Percentiles rank a stretch among this genome's conserved stretches.
These are phyloP conservation scores for Podarcis lilfordi DNA, from an alignment of 2,797 vertebrate genomes.

Conservation along the genomic window DNA sequence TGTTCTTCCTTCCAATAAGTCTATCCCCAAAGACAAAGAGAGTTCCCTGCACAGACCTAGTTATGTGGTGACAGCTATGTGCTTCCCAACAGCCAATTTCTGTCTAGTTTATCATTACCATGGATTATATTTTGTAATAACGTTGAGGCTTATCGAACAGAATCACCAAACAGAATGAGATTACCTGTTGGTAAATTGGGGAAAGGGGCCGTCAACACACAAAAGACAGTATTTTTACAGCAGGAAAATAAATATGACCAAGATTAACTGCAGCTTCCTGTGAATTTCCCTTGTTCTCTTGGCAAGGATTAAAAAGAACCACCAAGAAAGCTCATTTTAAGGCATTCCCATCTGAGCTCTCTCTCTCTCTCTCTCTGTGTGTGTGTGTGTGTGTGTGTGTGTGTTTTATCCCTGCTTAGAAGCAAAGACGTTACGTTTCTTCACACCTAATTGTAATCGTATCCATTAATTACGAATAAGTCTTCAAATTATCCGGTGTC, in stretches of 20 bases:
- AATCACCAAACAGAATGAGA: not conserved
- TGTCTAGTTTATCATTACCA: not conserved
- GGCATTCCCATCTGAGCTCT: conserved; percentile 44
- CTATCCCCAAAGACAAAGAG: not conserved
- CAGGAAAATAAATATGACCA: conserved; percentile 48
- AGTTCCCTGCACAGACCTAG: not conserved
- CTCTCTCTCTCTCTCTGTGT: no score
- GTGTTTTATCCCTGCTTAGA: conserved; percentile 30
- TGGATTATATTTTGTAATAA: not conserved
- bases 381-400: conserved; percentile 3
- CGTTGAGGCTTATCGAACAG: not conserved
- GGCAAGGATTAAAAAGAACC: conserved; percentile 24
- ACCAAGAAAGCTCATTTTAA: conserved; percentile 48
- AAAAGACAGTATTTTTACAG: conserved; percentile 44
- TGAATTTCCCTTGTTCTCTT: conserved; percentile 59
- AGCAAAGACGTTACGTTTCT: conserved; percentile 34
- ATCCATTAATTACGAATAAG: conserved; percentile 63
- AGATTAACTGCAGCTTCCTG: conserved; percentile 52
- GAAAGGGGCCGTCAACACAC: not conserved
- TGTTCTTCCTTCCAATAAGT: not conserved
- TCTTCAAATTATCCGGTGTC: conserved; percentile 53
- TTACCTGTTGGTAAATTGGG: not conserved
- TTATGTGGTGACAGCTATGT: not conserved
- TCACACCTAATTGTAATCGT: conserved; percentile 57
- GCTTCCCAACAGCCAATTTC: not conserved